A percentile compares a stretch with the other conserved stretches of the same genome.
Evolutionary conservation across 2,797 vertebrate species (phyloP).

Genomic region (Salarias fasciatus): DNA sequence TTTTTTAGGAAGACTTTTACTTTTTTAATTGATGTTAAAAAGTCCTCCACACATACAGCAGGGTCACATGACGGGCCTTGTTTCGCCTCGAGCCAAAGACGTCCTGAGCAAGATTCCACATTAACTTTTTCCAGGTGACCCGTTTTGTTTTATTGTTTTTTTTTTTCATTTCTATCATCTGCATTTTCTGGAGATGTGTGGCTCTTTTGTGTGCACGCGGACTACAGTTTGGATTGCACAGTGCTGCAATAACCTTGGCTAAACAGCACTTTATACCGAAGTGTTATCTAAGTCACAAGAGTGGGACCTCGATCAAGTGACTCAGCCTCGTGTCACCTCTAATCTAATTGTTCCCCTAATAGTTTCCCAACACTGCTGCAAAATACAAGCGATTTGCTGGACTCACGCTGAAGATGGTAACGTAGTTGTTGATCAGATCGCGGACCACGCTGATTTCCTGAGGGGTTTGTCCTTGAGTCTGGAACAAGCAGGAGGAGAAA

Average conservation of each 20-base stretch:
- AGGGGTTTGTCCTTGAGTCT: constrained; percentile 90
- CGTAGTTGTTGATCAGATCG: constrained; percentile 93
- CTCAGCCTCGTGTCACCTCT: constrained; percentile 1
- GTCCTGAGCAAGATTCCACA: constrained; percentile 24
- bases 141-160: constrained; percentile 14
- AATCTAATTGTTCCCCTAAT: background rate
- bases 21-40: constrained; percentile 10
- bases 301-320: background rate
- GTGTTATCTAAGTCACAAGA: background rate
- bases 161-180: no score
- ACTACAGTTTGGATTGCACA: constrained; percentile 3
- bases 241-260: constrained; percentile 6
- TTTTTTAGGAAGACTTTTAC: no score
- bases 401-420: constrained; percentile 92
- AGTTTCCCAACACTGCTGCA: background rate
- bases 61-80: constrained; percentile 1
- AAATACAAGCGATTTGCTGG: background rate
- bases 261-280: background rate
- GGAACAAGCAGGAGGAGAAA: constrained; percentile 95
- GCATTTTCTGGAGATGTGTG: background rate
- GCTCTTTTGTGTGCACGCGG: constrained; percentile 1
- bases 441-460: constrained; percentile 90
- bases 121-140: constrained; percentile 34
- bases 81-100: background rate
- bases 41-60: constrained; percentile 16